Evolutionary conservation across 2,797 vertebrate genomes (phyloP).

Genomic region (Brachyrhaphis roseni): DNA sequence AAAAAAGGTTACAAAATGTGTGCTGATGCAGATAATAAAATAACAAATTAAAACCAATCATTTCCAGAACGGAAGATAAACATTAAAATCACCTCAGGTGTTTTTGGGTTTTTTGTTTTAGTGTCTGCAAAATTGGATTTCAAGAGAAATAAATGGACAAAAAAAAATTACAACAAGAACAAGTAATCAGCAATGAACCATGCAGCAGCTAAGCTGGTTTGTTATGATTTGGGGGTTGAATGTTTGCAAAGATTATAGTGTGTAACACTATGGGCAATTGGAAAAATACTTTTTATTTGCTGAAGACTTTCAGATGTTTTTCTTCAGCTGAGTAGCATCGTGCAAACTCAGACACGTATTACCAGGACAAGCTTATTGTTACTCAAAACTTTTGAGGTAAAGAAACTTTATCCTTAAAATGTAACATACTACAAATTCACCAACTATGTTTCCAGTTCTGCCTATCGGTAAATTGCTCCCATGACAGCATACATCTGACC

Average conservation of each 20-base stretch:
- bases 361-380: background rate
- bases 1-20: background rate
- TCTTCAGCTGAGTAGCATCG: background rate
- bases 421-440: background rate
- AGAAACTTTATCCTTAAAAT: background rate
- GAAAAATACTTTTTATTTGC: background rate
- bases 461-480: slow-evolving; percentile 7
- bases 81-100: background rate
- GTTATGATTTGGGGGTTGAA: background rate
- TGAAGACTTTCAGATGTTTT: background rate
- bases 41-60: background rate
- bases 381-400: background rate
- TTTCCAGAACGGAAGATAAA: background rate
- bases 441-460: background rate
- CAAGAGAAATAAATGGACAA: background rate
- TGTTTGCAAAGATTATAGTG: background rate
- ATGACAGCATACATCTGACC: slow-evolving; percentile 2
- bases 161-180: background rate
- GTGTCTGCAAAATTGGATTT: background rate
- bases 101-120: background rate
- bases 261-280: background rate
- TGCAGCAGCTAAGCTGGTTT: background rate
- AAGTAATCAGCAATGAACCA: background rate
- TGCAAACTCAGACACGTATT: background rate
- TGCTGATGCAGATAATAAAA: background rate